Percentiles rank a stretch among this genome's conserved stretches.
phyloP scores from a whole-genome alignment of 2,888 invertebrate species.

The Ypsolopha scabrella region DNA sequence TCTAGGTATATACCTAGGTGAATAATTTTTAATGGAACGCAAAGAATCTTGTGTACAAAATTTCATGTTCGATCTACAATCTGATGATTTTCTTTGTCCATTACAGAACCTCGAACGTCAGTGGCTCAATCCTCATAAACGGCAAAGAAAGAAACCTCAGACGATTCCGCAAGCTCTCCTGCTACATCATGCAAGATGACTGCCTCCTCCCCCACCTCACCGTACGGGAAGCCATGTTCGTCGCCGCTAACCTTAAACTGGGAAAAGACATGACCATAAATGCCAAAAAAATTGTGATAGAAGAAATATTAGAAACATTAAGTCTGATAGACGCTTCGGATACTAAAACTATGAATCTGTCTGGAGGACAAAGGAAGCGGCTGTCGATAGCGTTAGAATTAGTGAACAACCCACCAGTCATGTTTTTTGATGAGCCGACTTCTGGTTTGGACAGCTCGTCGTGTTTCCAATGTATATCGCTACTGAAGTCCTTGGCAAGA shows the following conservation, averaged over 20 bases:
- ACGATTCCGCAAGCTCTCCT: constrained; percentile 92
- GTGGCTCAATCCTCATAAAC: constrained; percentile 89
- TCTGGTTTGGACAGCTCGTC: constrained; percentile 95
- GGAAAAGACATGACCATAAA: constrained; percentile 80
- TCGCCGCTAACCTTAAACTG: constrained; percentile 93
- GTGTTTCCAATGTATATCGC: constrained; percentile 91
- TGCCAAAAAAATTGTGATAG: constrained; percentile 84
- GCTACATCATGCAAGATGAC: constrained; percentile 98
- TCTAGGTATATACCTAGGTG: too few species aligned
- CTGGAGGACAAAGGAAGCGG: constrained; percentile 92
- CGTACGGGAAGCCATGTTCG: constrained; percentile 93
- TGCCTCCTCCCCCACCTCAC: constrained; percentile 90
- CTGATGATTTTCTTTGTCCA: neutral
- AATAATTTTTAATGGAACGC: too few species aligned
- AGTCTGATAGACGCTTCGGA: constrained; percentile 83
- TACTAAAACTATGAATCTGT: constrained; percentile 84
- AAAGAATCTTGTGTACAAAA: too few species aligned
- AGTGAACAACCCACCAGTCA: constrained; percentile 96
- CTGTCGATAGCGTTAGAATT: constrained; percentile 92
- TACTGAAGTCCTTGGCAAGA: constrained; percentile 88
- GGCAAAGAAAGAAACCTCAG: constrained; percentile 88
- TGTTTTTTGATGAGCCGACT: constrained; percentile 97
- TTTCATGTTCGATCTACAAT: too few species aligned
- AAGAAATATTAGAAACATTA: constrained; percentile 88
- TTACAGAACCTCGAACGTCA: constrained; percentile 84